A percentile compares a stretch with the other conserved stretches of the same genome.
Evolutionary conservation across 2,888 invertebrate species (phyloP).

Genomic region (Nesidiocoris tenuis): DNA sequence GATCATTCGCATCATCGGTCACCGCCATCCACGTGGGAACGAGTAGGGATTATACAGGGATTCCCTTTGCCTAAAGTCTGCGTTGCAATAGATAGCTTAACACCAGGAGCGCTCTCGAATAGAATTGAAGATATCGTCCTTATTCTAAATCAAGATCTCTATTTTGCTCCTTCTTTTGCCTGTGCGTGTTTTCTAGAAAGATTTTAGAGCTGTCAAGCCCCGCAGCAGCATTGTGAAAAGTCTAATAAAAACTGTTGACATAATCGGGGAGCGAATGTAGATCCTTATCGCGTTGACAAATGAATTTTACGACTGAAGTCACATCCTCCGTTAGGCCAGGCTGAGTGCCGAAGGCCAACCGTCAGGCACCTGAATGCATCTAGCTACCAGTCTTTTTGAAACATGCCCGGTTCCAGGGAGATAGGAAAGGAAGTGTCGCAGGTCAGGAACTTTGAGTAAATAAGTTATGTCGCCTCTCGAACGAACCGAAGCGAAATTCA

Average conservation of each 20-base stretch:
- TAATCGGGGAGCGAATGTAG: background rate
- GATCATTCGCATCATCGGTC: slow-evolving; percentile 31
- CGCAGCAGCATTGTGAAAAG: background rate
- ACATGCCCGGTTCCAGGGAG: too few relatives aligned
- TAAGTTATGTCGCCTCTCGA: too few relatives aligned
- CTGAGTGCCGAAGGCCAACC: background rate
- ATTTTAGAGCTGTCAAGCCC: background rate
- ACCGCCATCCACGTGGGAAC: background rate
- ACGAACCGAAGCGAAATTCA: too few relatives aligned
- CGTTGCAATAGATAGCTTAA: too few relatives aligned
- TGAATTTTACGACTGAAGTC: background rate
- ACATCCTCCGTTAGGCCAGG: background rate
- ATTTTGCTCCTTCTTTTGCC: background rate
- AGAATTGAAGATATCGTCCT: too few relatives aligned
- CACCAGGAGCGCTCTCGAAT: too few relatives aligned
- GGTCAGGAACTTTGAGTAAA: too few relatives aligned
- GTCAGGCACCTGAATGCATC: too few relatives aligned
- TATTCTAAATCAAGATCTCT: background rate
- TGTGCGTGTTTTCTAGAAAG: background rate
- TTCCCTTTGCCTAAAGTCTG: too few relatives aligned
- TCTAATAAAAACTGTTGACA: background rate
- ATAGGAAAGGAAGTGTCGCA: too few relatives aligned
- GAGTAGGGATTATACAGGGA: background rate
- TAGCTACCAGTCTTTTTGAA: background rate
- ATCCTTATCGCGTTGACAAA: background rate